These are phyloP conservation scores for Drosophila hydei DNA, from an alignment of 1,140 invertebrate species.

Conservation along the genomic window DNA sequence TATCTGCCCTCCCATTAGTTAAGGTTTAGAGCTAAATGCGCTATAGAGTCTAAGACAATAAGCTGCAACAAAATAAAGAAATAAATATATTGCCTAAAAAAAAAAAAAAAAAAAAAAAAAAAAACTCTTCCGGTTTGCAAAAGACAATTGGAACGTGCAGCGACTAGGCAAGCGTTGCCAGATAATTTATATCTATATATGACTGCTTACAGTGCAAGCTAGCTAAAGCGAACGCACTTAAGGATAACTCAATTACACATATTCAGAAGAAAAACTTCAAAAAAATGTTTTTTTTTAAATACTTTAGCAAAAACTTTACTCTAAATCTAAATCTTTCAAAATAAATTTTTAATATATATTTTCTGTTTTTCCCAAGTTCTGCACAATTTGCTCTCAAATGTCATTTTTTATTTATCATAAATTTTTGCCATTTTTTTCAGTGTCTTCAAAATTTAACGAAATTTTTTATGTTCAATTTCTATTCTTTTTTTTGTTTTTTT, in stretches of 20 bases:
- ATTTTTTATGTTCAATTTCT: conserved; percentile 4
- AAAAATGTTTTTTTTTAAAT: background rate
- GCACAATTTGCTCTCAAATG: conserved; percentile 32
- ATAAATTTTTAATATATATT: background rate
- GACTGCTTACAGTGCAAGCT: background rate
- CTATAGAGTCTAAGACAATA: no score
- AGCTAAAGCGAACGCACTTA: background rate
- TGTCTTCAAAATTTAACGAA: conserved; percentile 40
- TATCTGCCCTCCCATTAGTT: no score
- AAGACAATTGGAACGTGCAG: conserved; percentile 17
- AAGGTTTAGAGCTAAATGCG: no score
- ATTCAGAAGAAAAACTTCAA: background rate
- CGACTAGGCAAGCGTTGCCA: conserved; percentile 8
- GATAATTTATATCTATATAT: background rate
- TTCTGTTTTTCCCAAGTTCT: no score
- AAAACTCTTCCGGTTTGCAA: conserved; percentile 33
- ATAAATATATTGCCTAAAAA: no score
- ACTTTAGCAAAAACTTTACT: background rate
- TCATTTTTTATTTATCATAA: conserved; percentile 40
- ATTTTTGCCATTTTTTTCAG: conserved; percentile 21
- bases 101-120: no score
- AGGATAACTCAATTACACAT: no score
- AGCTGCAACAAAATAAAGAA: no score
- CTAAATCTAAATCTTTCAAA: conserved; percentile 5
- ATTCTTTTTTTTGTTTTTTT: conserved; percentile 11